Evolutionary conservation across 2,113 vertebrate genomes (phyloP), one percentile per base, ranked within the genome.

Genomic region (Salvelinus fontinalis): DNA sequence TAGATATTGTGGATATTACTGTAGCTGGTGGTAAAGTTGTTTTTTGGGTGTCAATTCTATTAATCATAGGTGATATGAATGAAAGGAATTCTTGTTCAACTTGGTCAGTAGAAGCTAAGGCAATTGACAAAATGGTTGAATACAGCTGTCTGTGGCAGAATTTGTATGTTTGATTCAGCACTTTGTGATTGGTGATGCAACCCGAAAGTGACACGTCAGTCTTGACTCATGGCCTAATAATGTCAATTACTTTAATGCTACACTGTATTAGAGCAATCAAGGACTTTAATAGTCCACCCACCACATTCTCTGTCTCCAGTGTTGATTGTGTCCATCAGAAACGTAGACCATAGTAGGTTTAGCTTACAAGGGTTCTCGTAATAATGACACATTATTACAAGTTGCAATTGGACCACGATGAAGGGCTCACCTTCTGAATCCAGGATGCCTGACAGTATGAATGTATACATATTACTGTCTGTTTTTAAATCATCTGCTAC

Each of bases 151-250:
- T 81, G 70, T 68, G 51, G 65, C 4, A 57, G 20, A 22, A 57
- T 69, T 67, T 67, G 31, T 73, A 57, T 44, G 39, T 70, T 85
- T 60, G 44, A 75, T 72, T 57, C 1, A 18, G 51, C 39, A 44
- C 39, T 62, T 76, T n/a, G 65, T 67, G 24, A 64, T 68, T 24
- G 1, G 64, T 91, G 90, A 90, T 85, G 90, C 89, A 93, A 92
- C 90, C 85, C 73, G 67, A 86, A 72, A 90, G 72, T 91, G 93
- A 93, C 93, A 94, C 93, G 92, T 94, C 93, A 93, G 87, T 90
- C 57, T 77, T 70, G 67, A 66, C 57, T 24, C 20, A 34, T 16
- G 49, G 14, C 75, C 67, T 27, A 26, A 26, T 54, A 27, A 74
- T 77, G 79, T 79, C 83, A 68, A 75, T 72, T 83, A 78, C 75